These are phyloP conservation scores for Galemys pyrenaicus DNA, from an alignment of 2,113 vertebrate species.

Conservation along the genomic window DNA sequence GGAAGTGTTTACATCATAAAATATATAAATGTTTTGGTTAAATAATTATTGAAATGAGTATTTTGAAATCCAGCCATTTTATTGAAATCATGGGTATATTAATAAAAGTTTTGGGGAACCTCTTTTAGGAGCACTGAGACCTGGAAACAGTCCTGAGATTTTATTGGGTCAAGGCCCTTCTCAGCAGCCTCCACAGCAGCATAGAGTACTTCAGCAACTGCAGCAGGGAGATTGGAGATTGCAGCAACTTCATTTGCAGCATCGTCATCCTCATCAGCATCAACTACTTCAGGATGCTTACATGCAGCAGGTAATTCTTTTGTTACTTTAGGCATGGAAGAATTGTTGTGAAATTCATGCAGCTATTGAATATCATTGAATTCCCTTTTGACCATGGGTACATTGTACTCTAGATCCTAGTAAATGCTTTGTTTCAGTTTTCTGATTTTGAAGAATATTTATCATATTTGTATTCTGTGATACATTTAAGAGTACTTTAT, in stretches of 20 bases:
- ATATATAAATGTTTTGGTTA: background rate
- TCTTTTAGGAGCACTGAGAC: slow-evolving; percentile 79
- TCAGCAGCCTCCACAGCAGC: slow-evolving; percentile 89
- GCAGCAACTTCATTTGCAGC: slow-evolving; percentile 90
- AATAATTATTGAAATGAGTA: background rate
- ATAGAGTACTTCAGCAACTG: slow-evolving; percentile 95
- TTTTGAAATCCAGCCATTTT: background rate
- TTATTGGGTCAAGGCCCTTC: slow-evolving; percentile 82
- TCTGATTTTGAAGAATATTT: background rate
- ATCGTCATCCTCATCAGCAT: slow-evolving; percentile 47
- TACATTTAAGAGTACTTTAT: background rate
- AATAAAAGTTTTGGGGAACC: background rate
- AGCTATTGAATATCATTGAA: background rate
- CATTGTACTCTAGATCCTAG: background rate
- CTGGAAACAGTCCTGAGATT: slow-evolving; percentile 84
- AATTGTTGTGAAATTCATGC: background rate
- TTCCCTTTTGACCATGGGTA: background rate
- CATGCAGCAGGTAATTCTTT: slow-evolving; percentile 87
- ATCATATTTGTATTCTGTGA: slow-evolving; percentile 32
- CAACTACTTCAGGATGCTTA: slow-evolving; percentile 87
- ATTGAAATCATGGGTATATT: background rate
- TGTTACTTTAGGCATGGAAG: background rate
- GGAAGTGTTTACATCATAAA: background rate
- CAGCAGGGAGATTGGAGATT: slow-evolving; percentile 96
- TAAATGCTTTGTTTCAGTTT: background rate